Evolutionary conservation across 2,797 vertebrate species (phyloP).

Genomic region (Allobates femoralis): DNA sequence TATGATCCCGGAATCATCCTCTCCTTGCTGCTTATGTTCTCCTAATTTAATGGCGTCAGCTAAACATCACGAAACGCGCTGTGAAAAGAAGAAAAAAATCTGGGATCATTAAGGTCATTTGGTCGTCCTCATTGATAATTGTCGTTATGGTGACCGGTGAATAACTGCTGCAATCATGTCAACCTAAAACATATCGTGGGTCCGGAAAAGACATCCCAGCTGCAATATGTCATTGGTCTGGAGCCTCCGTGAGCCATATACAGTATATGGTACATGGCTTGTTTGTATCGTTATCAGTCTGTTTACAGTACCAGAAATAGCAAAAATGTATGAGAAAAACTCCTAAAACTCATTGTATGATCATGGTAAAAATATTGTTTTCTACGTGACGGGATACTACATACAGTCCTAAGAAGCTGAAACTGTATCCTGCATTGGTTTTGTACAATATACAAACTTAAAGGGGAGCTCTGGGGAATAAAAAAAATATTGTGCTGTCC

Average conservation of each 20-base stretch:
- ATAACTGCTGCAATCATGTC: constrained; percentile 43
- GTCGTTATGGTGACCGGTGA: constrained; percentile 27
- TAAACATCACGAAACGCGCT: constrained; percentile 15
- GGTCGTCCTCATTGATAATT: background rate
- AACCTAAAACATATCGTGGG: background rate
- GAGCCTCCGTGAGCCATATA: constrained; percentile 34
- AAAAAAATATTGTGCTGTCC: too few species aligned
- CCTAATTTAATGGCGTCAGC: constrained; percentile 16
- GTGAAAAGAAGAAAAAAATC: constrained; percentile 35
- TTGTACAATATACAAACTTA: too few species aligned
- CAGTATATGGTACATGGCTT: background rate
- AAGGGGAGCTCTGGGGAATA: too few species aligned
- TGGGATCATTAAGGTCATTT: constrained; percentile 26
- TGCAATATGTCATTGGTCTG: constrained; percentile 52
- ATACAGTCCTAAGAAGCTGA: too few species aligned
- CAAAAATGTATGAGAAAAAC: background rate
- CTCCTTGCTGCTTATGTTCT: background rate
- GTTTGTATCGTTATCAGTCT: background rate
- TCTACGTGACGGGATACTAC: too few species aligned
- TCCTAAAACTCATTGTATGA: too few species aligned
- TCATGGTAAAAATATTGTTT: too few species aligned
- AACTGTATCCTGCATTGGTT: too few species aligned
- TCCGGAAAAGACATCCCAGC: background rate
- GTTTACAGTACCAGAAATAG: background rate
- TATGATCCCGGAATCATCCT: constrained; percentile 2